Conservation (phyloP, 2,113 vertebrate genomes). For the Egretta garzetta region DNA sequence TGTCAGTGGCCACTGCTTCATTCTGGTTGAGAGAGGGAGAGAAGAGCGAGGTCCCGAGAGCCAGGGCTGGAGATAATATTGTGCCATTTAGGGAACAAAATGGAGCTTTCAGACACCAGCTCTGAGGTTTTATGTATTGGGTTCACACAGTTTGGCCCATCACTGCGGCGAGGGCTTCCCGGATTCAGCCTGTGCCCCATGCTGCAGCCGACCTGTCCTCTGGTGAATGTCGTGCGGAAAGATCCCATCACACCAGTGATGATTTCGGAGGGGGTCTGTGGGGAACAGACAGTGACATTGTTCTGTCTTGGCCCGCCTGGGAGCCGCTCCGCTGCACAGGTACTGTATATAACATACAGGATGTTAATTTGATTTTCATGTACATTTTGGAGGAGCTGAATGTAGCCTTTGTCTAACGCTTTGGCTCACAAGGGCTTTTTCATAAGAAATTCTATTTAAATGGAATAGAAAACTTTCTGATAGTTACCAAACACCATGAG, state of each 20-base stretch:
- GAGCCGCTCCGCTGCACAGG: background rate
- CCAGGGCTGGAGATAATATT: background rate
- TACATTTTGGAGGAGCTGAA: slow-evolving; percentile 50
- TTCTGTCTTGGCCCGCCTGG: background rate
- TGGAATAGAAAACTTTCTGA: slow-evolving; percentile 63
- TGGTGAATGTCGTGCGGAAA: background rate
- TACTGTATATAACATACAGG: background rate
- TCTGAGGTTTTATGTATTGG: background rate
- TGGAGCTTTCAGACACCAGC: background rate
- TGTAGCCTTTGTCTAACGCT: slow-evolving; percentile 41
- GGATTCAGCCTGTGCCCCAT: background rate
- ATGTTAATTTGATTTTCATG: slow-evolving; percentile 38
- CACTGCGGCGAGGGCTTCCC: background rate
- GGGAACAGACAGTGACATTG: slow-evolving; percentile 5
- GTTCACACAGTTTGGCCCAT: accelerated
- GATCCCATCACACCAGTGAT: background rate
- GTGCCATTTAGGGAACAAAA: background rate
- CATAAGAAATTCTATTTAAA: slow-evolving; percentile 47
- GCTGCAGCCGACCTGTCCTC: background rate
- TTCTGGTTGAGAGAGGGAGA: background rate
- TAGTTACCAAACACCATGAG: slow-evolving; percentile 46
- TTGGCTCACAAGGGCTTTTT: slow-evolving; percentile 65
- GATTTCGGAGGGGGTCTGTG: background rate
- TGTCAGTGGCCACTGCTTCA: background rate
- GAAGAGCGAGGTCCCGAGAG: background rate